Conservation (phyloP, 2,113 vertebrate species). For the Tyto alba region DNA sequence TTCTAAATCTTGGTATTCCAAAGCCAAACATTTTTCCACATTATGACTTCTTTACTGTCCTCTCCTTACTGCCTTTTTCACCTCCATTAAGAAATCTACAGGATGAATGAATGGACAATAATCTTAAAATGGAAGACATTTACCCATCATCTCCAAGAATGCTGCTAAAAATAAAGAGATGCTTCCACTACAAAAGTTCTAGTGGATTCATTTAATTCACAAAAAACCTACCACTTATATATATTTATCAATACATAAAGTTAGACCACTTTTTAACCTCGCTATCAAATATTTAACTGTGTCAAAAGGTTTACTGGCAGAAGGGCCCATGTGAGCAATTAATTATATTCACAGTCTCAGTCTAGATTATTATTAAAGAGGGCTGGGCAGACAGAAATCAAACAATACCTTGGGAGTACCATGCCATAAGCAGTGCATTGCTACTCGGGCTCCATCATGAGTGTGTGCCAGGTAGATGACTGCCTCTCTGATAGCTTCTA, state of each 20-base stretch:
- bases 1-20: not conserved
- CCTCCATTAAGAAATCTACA: not conserved
- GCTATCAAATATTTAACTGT: not conserved
- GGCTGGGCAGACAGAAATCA: not conserved
- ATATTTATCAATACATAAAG: not conserved
- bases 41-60: not conserved
- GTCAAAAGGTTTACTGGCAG: not conserved
- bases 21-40: not conserved
- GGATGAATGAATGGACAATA: not conserved
- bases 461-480: slow-evolving; percentile 95
- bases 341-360: not conserved
- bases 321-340: not conserved
- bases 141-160: not conserved
- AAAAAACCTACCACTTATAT: not conserved
- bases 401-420: slow-evolving; percentile 87
- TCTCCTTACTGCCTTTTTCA: not conserved
- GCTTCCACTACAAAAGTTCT: not conserved
- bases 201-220: not conserved
- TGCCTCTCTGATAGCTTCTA: slow-evolving; percentile 91
- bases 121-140: not conserved
- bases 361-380: not conserved
- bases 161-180: not conserved
- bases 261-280: not conserved
- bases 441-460: slow-evolving; percentile 90
- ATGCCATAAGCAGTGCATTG: slow-evolving; percentile 95